phyloP scores from a whole-genome alignment of 2,888 invertebrate species.

The Protonemura montana region DNA sequence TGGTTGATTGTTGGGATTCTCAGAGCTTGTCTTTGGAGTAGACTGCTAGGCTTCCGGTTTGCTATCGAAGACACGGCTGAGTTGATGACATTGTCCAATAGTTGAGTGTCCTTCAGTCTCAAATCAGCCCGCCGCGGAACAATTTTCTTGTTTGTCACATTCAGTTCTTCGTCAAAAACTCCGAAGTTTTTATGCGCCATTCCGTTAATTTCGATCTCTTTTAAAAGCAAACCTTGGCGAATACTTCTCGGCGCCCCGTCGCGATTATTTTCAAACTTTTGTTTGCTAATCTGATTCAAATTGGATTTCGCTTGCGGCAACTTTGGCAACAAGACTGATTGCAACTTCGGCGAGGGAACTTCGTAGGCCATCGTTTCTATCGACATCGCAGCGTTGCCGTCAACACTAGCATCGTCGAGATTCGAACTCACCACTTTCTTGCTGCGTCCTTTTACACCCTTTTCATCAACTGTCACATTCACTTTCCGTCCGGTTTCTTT shows the following conservation, averaged over 20 bases:
- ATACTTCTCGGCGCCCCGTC: background rate
- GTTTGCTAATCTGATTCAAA: background rate
- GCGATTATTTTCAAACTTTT: background rate
- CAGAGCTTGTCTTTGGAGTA: background rate
- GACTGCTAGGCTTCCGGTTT: background rate
- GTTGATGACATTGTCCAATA: conserved; percentile 9
- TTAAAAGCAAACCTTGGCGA: background rate
- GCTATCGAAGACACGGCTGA: background rate
- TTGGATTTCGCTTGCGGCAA: background rate
- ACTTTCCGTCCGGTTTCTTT: background rate
- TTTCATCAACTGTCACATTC: background rate
- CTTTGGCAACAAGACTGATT: background rate
- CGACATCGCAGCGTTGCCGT: background rate
- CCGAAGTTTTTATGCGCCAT: background rate
- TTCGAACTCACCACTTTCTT: background rate
- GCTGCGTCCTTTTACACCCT: background rate
- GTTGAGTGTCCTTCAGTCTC: background rate
- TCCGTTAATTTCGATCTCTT: background rate
- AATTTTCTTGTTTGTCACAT: background rate
- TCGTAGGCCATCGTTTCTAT: background rate
- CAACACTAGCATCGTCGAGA: background rate
- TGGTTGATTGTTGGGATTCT: background rate
- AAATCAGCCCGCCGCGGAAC: background rate
- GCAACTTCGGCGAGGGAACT: background rate
- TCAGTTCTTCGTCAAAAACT: background rate